phyloP scores from a whole-genome alignment of 2,888 invertebrate genomes.

The Harpalus rufipes region DNA sequence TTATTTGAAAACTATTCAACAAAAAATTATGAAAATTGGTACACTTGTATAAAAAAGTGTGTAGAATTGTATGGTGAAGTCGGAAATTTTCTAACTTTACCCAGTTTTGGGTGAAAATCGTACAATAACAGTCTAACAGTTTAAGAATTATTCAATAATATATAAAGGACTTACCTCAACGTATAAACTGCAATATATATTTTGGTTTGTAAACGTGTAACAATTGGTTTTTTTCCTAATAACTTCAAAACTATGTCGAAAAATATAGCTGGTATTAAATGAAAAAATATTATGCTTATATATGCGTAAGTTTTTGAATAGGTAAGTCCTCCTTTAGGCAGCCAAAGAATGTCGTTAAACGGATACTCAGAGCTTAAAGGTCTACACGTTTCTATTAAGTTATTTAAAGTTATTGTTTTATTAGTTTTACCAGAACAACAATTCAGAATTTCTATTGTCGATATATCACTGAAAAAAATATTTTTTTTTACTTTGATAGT shows the following conservation, averaged over 20 bases:
- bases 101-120: too few relatives aligned
- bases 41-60: too few relatives aligned
- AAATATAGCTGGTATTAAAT: slow-evolving; percentile 88
- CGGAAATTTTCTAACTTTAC: too few relatives aligned
- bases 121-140: too few relatives aligned
- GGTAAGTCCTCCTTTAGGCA: slow-evolving; percentile 81
- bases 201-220: background rate
- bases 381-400: background rate
- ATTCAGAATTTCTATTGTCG: background rate
- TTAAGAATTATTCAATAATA: too few relatives aligned
- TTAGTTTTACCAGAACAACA: slow-evolving; percentile 7
- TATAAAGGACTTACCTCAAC: background rate
- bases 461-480: slow-evolving; percentile 71
- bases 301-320: slow-evolving; percentile 82
- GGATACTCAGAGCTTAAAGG: slow-evolving; percentile 78
- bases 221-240: slow-evolving; percentile 86
- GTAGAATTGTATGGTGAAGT: too few relatives aligned
- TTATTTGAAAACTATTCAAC: too few relatives aligned
- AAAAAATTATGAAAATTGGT: too few relatives aligned
- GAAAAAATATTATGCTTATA: slow-evolving; percentile 84
- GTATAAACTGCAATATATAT: background rate
- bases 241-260: slow-evolving; percentile 84
- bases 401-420: slow-evolving; percentile 10
- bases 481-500: too few relatives aligned
- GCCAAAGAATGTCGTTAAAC: slow-evolving; percentile 85